These are phyloP conservation scores for Ammospiza caudacuta DNA, from an alignment of 2,113 vertebrate species.

Conservation along the genomic window DNA sequence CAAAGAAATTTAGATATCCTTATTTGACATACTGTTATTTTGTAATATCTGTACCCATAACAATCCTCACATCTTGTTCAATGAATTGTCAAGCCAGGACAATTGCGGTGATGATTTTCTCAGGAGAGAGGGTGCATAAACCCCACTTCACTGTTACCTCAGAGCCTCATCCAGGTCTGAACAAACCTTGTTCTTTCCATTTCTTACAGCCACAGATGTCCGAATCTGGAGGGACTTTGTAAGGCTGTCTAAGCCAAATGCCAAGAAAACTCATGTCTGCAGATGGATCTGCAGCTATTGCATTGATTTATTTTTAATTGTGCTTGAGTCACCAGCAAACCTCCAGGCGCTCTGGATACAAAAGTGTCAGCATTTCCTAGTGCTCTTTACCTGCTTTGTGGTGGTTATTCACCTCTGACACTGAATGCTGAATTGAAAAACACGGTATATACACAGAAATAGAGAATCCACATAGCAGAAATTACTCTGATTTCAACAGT, in stretches of 20 bases:
- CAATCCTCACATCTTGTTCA: not conserved
- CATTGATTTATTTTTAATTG: constrained; percentile 61
- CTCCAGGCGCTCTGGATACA: not conserved
- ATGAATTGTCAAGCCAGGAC: not conserved
- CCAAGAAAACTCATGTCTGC: constrained; percentile 3
- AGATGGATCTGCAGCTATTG: constrained; percentile 22
- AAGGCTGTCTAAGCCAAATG: not conserved
- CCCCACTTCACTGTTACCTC: not conserved
- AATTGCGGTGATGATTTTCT: not conserved
- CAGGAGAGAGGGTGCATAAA: not conserved
- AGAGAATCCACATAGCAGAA: not conserved
- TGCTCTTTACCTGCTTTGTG: not conserved
- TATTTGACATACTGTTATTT: not conserved
- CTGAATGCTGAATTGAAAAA: not conserved
- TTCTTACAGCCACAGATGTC: not conserved
- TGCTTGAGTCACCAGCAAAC: not conserved
- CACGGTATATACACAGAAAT: not conserved
- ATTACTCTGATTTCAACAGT: not conserved
- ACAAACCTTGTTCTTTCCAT: not conserved
- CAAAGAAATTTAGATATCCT: not conserved
- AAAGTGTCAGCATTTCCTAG: not conserved
- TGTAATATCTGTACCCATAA: not conserved
- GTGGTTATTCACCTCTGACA: constrained; percentile 39
- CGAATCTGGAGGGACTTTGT: not conserved
- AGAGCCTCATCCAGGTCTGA: not conserved